Base-by-base conservation (phyloP, 2,888 invertebrate species). In the Zele albiditarsus region DNA sequence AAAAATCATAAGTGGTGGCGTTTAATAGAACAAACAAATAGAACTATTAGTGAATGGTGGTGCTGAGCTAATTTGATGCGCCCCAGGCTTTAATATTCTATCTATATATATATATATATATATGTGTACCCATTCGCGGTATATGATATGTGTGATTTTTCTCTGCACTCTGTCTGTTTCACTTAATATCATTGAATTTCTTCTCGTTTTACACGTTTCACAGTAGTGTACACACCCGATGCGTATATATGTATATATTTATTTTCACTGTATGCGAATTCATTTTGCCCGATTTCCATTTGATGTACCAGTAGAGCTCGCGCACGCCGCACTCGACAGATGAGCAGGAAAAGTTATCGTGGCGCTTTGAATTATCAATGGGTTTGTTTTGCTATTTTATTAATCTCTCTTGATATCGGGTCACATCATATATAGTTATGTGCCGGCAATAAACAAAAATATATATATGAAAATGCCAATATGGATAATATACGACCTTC, bases 281-380 rank as follows among this genome's bases (percentile, higher is more conserved):
- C 83, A 85, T 86, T 85, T 84, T 83, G 83, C 83, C 84, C 84
- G 84, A 87, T 86, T 87, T 87, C 84, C 85, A 87, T 87, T 87
- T 87, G 83, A 86, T 84, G 87, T 84, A 85, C 83, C 84, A 83
- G 80, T 83, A 81, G 82, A 84, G 78, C 82, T 80, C 80, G 80
- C 81, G 77, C 75, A 27, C 57, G 46, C 70, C 38, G 38, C 78
- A 75, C 75, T 80, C 84, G 83, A 84, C 82, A 83, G 82, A 83
- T 81, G 81, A 82, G 80, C 84, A 80, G 83, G 83, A 84, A 82
- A 85, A 83, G 85, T 86, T 86, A 86, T 85, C 84, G 82, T 82
- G 80, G 78, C 82, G 83, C 83, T 86, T 85, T 80, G 84, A 84
- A 85, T 86, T 84, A 84, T 83, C 82, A 82, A 81, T 82, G 80